Base-by-base conservation (phyloP, 2,888 invertebrate genomes). In the Saturnia japonica region DNA sequence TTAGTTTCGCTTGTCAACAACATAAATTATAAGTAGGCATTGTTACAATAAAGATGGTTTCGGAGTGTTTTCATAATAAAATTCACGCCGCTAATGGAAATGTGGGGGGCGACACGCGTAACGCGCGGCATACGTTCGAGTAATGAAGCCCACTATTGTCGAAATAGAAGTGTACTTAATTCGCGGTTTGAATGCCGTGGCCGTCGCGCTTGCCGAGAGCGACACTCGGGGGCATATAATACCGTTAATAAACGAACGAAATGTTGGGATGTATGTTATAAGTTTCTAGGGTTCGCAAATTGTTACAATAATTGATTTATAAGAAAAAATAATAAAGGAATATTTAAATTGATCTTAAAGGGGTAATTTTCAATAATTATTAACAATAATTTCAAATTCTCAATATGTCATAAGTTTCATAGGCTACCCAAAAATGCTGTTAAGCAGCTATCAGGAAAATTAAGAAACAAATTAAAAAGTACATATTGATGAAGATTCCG, bases 121-220 rank as follows among this genome's bases (percentile, higher is more conserved):
- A 86, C 88, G 91, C 88, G 80, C 85, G 88, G 86, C 93, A 89
- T 90, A 90, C 91, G 93, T 76, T 86, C 89, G 83, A 74, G 85
- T 93, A 93, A 93, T 93, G 92, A 93, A 93, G 86, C 86, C 80
- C 84, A 86, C 89, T 87, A 90, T 93, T 92, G 91, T 92, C 88
- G 83, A 81, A 83, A 82, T 82, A 87, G 85, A 86, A 92, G 91
- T 86, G 88, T 87, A 85, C 90, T 89, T 88, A 87, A 90, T 89
- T 88, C 87, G 86, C 82, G 86, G 85, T 83, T 80, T 83, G 83
- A 85, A 85, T 85, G 85, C 82, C 82, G 81, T 78, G 82, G 80
- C 83, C 82, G 81, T 78, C 82, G 80, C 83, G 82, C 77, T 67
- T 64, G 81, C 77, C 75, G 78, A 79, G 82, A 80, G 78, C 78